Base-by-base conservation (phyloP, 1,140 invertebrate species). In the Apolygus lucorum region DNA sequence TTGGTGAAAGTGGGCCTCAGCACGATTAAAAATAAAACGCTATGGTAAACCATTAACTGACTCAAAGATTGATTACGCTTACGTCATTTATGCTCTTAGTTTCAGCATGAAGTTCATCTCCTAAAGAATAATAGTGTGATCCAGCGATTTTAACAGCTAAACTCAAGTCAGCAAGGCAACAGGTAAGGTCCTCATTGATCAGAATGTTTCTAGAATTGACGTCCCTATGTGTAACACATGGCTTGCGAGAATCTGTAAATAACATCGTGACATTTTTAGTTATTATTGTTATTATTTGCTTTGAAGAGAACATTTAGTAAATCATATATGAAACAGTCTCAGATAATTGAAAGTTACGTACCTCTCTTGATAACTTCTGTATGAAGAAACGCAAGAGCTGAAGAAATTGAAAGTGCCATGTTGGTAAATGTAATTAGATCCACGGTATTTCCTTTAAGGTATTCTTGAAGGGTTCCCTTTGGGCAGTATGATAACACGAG, bases 141-240 rank as follows among this genome's bases (percentile, higher is more conserved):
- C 87, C 87, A 72, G 84, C 82, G 1, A 87, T 86, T 75, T 87
- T 85, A 75, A 94, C 86, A 0, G 91, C 90, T 72, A 95, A 87
- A 0, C 92, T 92, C 71, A 95, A 83, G 81, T 96, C 93, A 63
- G 89, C 90, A n/a, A 96, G 85, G 68, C 89, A 87, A 74, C 91
- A 92, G 28, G 79, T 84, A 0, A 90, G 82, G 80, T 93, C 90
- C 17, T 81, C 77, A 76, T 87, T 87, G 8, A 96, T 88, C 64
- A 95, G 79, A 73, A 96, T 89, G 76, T 96, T 96, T 11, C 88
- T 83, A 13, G 89, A 89, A 78, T 93, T 95, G 72, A 96, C 84
- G 78, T 96, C 93, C 69, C 93, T 82, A 78, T 96, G 93, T 0
- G 88, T 89, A 66, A 95, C 84, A 75, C 90, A 92, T 0, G 91